These are phyloP conservation scores for Pammene fasciana DNA, from an alignment of 2,888 invertebrate species.

Conservation along the genomic window DNA sequence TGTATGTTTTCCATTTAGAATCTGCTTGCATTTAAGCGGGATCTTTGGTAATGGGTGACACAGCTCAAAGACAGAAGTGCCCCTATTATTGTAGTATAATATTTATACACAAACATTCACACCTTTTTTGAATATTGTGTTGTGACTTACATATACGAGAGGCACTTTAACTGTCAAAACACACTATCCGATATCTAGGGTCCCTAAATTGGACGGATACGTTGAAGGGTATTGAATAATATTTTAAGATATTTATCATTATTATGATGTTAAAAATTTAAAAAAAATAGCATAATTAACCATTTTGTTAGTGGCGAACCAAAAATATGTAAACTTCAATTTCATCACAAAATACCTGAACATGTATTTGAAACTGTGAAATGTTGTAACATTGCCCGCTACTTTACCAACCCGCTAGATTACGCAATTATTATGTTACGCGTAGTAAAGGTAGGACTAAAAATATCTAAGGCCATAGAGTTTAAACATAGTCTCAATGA, in stretches of 20 bases:
- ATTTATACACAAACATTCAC: not conserved
- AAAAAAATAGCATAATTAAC: conserved; percentile 3
- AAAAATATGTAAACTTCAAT: conserved; percentile 13
- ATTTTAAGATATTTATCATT: conserved; percentile 14
- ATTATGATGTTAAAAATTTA: conserved; percentile 1
- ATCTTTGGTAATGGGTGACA: conserved; percentile 17
- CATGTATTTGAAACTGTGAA: conserved; percentile 16
- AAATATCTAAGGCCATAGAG: too few species aligned
- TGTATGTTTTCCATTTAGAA: conserved; percentile 6
- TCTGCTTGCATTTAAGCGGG: conserved; percentile 14
- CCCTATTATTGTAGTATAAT: not conserved
- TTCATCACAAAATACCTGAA: conserved; percentile 29
- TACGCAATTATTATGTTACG: too few species aligned
- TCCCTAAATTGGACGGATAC: not conserved
- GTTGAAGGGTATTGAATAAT: conserved; percentile 11
- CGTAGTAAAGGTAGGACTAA: too few species aligned
- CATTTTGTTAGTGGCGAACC: conserved; percentile 12
- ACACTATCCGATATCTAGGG: conserved; percentile 5
- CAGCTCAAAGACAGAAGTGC: not conserved
- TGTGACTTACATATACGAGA: not conserved
- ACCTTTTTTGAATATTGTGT: too few species aligned
- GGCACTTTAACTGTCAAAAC: conserved; percentile 1
- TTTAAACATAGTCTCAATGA: too few species aligned
- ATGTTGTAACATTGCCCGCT: conserved; percentile 13
- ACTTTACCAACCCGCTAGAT: not conserved